Percentiles rank a stretch among this genome's conserved stretches.
Evolutionary conservation across 2,113 vertebrate genomes (phyloP).

Genomic region (Plecotus auritus): DNA sequence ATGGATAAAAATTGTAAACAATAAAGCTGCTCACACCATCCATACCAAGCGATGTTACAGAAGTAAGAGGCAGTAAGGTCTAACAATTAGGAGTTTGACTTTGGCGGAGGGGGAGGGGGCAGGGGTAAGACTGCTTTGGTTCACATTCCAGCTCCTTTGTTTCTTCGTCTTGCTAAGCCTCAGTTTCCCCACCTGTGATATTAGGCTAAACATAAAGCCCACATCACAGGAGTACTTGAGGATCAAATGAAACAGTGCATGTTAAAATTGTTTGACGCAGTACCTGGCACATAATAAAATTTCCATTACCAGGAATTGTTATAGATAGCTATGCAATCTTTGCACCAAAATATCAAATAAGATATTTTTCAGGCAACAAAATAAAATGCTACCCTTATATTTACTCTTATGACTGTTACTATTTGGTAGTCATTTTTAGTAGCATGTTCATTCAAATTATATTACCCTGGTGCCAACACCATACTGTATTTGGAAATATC

Average conservation of each 20-base stretch:
- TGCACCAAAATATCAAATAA: slow-evolving; percentile 41
- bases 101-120: too few relatives aligned
- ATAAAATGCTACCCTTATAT: background rate
- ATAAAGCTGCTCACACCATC: background rate
- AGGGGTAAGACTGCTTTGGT: background rate
- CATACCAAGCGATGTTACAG: background rate
- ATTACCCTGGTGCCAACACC: background rate
- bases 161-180: background rate
- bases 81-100: background rate
- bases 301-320: background rate
- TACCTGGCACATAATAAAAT: background rate
- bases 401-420: slow-evolving; percentile 22
- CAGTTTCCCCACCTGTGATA: background rate
- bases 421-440: background rate
- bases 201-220: background rate
- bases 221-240: background rate
- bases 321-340: background rate
- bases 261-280: background rate
- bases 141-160: background rate
- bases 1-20: background rate
- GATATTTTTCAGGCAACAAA: slow-evolving; percentile 1
- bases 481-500: background rate
- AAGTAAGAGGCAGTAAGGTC: background rate
- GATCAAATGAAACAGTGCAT: background rate
- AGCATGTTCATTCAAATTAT: slow-evolving; percentile 29